phyloP scores from a whole-genome alignment of 37 sponge, comb jelly and placozoan species.

The Haliclona indistincta region DNA sequence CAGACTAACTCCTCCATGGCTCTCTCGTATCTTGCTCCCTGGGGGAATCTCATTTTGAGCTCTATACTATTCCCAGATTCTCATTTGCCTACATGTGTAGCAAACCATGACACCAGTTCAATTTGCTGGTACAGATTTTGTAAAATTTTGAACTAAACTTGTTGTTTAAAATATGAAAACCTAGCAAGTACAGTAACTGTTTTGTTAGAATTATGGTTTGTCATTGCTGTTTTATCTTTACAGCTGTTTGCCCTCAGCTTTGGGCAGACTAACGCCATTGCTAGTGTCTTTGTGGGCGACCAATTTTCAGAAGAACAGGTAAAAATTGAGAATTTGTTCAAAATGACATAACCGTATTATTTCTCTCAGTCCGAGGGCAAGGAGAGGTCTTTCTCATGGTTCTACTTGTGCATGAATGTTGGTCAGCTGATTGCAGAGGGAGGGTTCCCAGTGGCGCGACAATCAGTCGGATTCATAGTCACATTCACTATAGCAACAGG shows the following conservation, averaged over 20 bases:
- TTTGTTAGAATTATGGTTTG: background rate
- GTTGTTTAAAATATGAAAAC: background rate
- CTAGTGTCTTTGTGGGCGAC: constrained; percentile 80
- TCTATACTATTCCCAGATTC: no score
- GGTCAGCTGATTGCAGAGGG: constrained; percentile 50
- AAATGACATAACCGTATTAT: background rate
- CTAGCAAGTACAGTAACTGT: background rate
- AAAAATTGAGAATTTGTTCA: background rate
- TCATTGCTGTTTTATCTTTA: background rate
- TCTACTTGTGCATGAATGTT: constrained; percentile 61
- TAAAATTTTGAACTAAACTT: background rate
- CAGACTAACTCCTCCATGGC: background rate
- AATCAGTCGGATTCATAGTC: constrained; percentile 46
- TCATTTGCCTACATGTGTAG: no score
- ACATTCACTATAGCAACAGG: constrained; percentile 38
- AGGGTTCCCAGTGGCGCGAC: constrained; percentile 60
- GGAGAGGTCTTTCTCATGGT: constrained; percentile 69
- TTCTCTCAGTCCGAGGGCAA: constrained; percentile 36
- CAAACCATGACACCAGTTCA: no score
- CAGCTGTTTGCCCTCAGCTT: constrained; percentile 66
- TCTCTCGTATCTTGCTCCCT: background rate
- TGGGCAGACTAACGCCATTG: constrained; percentile 57
- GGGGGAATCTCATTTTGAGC: no score
- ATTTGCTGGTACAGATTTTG: no score
- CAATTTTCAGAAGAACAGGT: constrained; percentile 71